Percentiles rank a stretch among this genome's conserved stretches.
phyloP scores from a whole-genome alignment of 2,888 invertebrate species.

The Gisinianus flammeolus region DNA sequence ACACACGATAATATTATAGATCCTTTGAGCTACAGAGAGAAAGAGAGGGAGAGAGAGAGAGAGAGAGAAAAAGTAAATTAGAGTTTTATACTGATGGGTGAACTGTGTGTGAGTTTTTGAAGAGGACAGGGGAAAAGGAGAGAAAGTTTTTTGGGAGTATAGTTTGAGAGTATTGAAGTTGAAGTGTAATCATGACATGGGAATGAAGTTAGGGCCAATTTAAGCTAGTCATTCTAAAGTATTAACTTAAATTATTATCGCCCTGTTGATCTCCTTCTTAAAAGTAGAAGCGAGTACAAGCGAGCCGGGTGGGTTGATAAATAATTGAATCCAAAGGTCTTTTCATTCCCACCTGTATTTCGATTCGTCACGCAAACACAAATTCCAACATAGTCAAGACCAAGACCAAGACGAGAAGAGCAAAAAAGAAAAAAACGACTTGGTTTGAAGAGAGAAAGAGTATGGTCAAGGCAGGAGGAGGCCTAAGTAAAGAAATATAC shows the following conservation, averaged over 20 bases:
- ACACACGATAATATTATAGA: too few relatives aligned
- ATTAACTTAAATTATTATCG: slow-evolving; percentile 35
- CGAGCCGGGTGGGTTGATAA: slow-evolving; percentile 27
- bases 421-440: not conserved
- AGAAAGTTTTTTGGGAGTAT: not conserved
- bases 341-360: slow-evolving; percentile 37
- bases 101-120: too few relatives aligned
- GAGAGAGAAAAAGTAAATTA: not conserved
- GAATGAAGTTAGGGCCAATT: not conserved
- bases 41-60: too few relatives aligned
- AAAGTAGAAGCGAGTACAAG: not conserved
- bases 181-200: slow-evolving; percentile 17
- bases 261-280: slow-evolving; percentile 35
- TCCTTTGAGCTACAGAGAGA: too few relatives aligned
- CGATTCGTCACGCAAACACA: slow-evolving; percentile 28
- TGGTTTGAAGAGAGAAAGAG: not conserved
- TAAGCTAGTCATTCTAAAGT: slow-evolving; percentile 17
- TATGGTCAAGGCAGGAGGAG: slow-evolving; percentile 11
- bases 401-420: not conserved
- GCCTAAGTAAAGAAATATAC: not conserved
- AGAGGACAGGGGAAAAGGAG: not conserved
- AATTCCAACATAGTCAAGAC: not conserved
- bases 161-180: not conserved
- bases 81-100: too few relatives aligned
- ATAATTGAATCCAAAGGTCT: slow-evolving; percentile 32